phyloP scores from a whole-genome alignment of 2,797 vertebrate genomes.

The Poeciliopsis paucimaculata region DNA sequence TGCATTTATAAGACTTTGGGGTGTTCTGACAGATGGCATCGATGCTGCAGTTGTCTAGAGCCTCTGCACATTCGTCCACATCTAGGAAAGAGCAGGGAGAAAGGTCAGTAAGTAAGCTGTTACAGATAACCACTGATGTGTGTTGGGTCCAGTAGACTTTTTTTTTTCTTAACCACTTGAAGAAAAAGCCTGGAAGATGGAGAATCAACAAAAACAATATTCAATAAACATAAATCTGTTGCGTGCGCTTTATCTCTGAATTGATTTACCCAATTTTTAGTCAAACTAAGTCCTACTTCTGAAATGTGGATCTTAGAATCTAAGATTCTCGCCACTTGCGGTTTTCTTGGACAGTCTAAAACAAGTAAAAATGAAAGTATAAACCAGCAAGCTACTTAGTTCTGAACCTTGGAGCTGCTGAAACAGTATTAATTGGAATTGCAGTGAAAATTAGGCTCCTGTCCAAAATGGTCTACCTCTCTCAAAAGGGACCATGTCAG shows the following conservation, averaged over 20 bases:
- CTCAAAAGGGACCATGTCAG: not conserved
- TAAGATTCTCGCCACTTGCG: not conserved
- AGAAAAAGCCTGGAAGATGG: not conserved
- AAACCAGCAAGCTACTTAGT: not conserved
- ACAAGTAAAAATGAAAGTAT: not conserved
- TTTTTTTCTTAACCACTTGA: not conserved
- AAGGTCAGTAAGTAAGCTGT: constrained; percentile 13
- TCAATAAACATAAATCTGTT: not conserved
- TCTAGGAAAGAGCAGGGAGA: constrained; percentile 75
- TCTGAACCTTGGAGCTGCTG: not conserved
- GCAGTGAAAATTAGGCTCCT: not conserved
- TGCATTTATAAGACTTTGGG: constrained; percentile 95
- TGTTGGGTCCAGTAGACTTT: not conserved
- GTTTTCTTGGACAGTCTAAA: not conserved
- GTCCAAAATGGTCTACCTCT: not conserved
- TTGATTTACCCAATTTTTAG: not conserved
- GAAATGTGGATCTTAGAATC: not conserved
- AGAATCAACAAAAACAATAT: not conserved
- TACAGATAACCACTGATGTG: not conserved
- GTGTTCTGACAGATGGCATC: constrained; percentile 99
- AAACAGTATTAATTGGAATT: not conserved
- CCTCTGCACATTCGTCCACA: constrained; percentile 96
- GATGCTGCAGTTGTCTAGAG: constrained; percentile 96
- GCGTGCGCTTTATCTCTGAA: not conserved
- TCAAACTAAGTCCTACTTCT: not conserved